Base-by-base conservation (phyloP, 2,797 vertebrate species). In the Anguilla obscura region DNA sequence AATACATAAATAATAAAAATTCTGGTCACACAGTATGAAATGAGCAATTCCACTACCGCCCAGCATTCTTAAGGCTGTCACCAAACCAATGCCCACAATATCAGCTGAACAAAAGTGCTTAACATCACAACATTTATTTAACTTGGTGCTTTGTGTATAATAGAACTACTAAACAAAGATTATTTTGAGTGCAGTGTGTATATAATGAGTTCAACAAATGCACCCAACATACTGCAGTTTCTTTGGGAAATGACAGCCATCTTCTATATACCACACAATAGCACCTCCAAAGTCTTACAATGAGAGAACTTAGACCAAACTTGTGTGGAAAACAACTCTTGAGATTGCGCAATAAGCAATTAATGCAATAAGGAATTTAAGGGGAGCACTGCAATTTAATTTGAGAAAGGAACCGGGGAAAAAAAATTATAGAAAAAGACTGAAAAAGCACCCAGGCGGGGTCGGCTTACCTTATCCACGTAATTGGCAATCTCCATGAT, bases 401-500 rank as follows among this genome's bases (percentile, higher is more conserved):
- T 40, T 40, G 14, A 76, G 36, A n/a, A 76, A 76, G 12, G 30
- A 74, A 18, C 14, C 12, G 40, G 40, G 40, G 27, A 14, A 33
- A 36, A 36, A 74, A 12, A 52, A 54, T 54, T 54, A 54, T 36
- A 18, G 74, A 16, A 3, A 30, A 76, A 76, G 36, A 76, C 14
- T 21, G 12, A 76, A 27, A 40, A 76, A 18, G 14, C 8, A 16
- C 2, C 33, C 36, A 40, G 33, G 74, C 8, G 36, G 33, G 74
- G 14, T 33, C 50, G 52, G 6, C 27, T 93, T 95, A 99, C 98
- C 97, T 99, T 98, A 95, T 98, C 97, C 92, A 99, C 98, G 0
- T 97, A 98, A 96, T 97, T 98, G 87, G 97, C 96, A 0, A 99
- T 96, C 94, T 99, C 98, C 95, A 99, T 95, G 33, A 99, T 97